These are phyloP conservation scores for Rhynchotus rufescens DNA, from an alignment of 2,797 vertebrate species.

Conservation along the genomic window DNA sequence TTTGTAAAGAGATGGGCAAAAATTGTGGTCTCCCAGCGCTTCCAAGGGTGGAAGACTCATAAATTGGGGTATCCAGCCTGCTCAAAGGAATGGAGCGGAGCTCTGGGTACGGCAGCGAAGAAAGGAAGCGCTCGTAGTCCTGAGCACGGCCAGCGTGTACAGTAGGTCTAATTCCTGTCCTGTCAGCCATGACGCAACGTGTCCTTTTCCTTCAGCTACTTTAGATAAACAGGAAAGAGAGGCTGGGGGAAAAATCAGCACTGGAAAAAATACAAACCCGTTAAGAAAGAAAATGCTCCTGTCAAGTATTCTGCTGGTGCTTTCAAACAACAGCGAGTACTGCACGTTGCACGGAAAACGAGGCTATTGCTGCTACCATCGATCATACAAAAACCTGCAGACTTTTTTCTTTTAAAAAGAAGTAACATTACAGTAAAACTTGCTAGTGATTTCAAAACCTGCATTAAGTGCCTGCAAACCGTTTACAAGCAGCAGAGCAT, in stretches of 20 bases:
- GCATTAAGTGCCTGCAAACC: neutral
- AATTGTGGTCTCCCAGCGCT: neutral
- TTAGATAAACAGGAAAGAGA: slow-evolving; percentile 79
- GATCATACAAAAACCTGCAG: neutral
- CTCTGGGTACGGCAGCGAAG: neutral
- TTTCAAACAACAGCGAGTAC: slow-evolving; percentile 70
- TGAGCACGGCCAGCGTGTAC: slow-evolving; percentile 40
- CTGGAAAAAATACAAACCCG: slow-evolving; percentile 62
- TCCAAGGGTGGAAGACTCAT: slow-evolving; percentile 36
- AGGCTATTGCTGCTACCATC: neutral
- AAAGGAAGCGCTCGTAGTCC: slow-evolving; percentile 45
- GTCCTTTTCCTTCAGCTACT: slow-evolving; percentile 68
- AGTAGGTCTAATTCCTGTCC: slow-evolving; percentile 56
- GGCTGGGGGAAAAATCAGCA: slow-evolving; percentile 52
- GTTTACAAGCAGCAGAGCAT: neutral
- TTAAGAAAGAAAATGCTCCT: slow-evolving; percentile 72
- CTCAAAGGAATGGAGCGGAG: slow-evolving; percentile 30
- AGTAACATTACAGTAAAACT: neutral
- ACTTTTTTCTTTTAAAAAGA: neutral
- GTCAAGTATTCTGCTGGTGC: slow-evolving; percentile 65
- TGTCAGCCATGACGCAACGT: slow-evolving; percentile 64
- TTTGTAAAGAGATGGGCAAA: slow-evolving; percentile 25
- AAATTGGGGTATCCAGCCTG: slow-evolving; percentile 42
- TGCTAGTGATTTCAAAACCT: neutral
- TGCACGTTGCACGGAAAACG: slow-evolving; percentile 27